A percentile compares a stretch with the other conserved stretches of the same genome.
phyloP scores from a whole-genome alignment of 1,140 invertebrate species.

The Drosophila kurseongensis region DNA sequence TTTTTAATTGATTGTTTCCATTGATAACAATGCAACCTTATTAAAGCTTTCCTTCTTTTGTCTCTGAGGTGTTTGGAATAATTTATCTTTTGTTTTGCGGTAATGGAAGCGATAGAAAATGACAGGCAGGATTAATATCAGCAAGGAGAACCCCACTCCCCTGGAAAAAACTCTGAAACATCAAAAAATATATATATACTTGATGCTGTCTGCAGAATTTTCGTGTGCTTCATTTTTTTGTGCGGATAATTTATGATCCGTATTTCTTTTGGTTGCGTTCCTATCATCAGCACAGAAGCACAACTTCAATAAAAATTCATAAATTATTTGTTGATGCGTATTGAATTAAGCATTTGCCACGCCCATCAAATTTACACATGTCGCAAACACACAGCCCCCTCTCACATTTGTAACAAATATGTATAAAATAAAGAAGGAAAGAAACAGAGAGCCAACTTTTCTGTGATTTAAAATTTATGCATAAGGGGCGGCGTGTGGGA shows the following conservation, averaged over 20 bases:
- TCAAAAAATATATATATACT: background rate
- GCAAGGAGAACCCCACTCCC: background rate
- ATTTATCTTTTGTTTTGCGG: background rate
- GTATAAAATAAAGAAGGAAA: background rate
- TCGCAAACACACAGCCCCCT: background rate
- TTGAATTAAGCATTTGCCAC: conserved; percentile 45
- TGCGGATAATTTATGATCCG: conserved; percentile 32
- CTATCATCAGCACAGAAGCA: conserved; percentile 11
- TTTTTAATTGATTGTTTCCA: too few species aligned
- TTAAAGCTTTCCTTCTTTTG: background rate
- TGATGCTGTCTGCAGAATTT: conserved; percentile 1
- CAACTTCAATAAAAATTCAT: conserved; percentile 45
- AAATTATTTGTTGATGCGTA: conserved; percentile 51
- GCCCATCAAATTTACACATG: conserved; percentile 33
- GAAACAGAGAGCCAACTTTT: conserved; percentile 6
- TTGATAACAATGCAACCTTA: background rate
- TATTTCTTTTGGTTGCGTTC: background rate
- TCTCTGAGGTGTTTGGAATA: background rate
- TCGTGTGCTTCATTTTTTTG: background rate
- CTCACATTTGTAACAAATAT: conserved; percentile 11
- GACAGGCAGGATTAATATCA: background rate
- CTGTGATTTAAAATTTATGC: conserved; percentile 42
- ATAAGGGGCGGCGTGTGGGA: background rate
- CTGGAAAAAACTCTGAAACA: background rate
- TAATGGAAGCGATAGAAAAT: conserved; percentile 2